Evolutionary conservation across 2,888 invertebrate species (phyloP), one percentile per base, ranked within the genome.

Genomic region (Pinctada fucata): DNA sequence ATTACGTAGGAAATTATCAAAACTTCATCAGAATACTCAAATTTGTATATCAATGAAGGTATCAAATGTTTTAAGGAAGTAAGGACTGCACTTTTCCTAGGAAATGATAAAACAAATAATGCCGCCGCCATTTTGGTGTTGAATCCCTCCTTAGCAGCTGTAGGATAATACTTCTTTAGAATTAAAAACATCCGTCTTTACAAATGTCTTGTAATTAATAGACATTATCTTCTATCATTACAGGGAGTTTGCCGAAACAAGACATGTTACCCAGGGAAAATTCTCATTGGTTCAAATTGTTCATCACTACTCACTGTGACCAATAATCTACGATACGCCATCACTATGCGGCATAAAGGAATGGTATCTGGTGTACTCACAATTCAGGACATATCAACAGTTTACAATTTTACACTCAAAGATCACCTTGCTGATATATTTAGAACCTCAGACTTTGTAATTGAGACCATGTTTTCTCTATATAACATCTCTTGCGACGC

Each of bases 221-320:
- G 31, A 31, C 31, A 31, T 31, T 58, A 13, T 58, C 13, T 6
- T 58, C 13, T 58, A 58, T 58, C 58, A 58, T 68, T 68, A 45
- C 68, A 68, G 68, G 48, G 48, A 45, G 68, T 68, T 45, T 68
- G 68, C 47, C 16, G 68, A 13, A 68, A 68, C 13, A 10, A 45
- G 5, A 68, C 68, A 8, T 68, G 68, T 68, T 68, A 68, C 47
- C 68, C 68, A 13, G 68, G 68, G 6, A 68, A 68, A 68, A 13
- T 68, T 45, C 10, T 31, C 8, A 68, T 45, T 13, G 68, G 8
- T 6, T 68, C 68, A 4, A 47, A 47, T 4, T 68, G 68, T 45
- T 10, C 10, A 13, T 47, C 68, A 45, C 47, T 68, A n/a, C 13
- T 68, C 45, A 16, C 68, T 6, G 8, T 68, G 6, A 68, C 68